These are phyloP conservation scores for Cydia amplana DNA, from an alignment of 1,140 invertebrate species.

Conservation along the genomic window DNA sequence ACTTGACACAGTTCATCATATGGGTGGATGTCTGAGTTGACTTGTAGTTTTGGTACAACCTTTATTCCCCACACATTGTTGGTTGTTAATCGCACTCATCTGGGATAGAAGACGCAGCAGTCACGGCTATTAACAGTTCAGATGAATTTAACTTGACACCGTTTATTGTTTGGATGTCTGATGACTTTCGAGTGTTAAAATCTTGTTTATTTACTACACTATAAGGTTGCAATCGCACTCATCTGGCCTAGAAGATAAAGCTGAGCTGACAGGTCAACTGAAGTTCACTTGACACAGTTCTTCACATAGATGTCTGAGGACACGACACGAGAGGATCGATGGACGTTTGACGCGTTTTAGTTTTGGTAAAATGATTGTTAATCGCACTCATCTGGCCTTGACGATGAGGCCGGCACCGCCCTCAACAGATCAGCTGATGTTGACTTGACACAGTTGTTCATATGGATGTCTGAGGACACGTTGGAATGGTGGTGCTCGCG, in stretches of 20 bases:
- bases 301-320: constrained; percentile 69
- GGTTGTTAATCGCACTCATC: constrained; percentile 44
- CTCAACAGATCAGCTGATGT: constrained; percentile 67
- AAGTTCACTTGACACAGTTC: constrained; percentile 41
- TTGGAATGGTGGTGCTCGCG: constrained; percentile 67
- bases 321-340: no score
- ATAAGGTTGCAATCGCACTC: constrained; percentile 35
- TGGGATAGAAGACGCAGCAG: constrained; percentile 57
- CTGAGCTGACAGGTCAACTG: constrained; percentile 36
- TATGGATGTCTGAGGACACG: constrained; percentile 69
- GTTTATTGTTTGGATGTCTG: constrained; percentile 73
- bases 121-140: constrained; percentile 42
- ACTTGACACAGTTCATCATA: not conserved
- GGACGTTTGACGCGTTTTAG: no score
- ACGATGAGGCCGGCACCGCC: constrained; percentile 58
- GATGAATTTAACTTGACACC: not conserved
- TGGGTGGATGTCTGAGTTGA: not conserved
- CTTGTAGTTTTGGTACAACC: no score
- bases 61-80: no score
- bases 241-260: constrained; percentile 59
- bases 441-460: constrained; percentile 73
- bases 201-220: not conserved
- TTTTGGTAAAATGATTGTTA: not conserved
- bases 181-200: not conserved
- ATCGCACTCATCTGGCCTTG: constrained; percentile 57